These are phyloP conservation scores for Rhinichthys klamathensis DNA, from an alignment of 2,113 vertebrate species.

Conservation along the genomic window DNA sequence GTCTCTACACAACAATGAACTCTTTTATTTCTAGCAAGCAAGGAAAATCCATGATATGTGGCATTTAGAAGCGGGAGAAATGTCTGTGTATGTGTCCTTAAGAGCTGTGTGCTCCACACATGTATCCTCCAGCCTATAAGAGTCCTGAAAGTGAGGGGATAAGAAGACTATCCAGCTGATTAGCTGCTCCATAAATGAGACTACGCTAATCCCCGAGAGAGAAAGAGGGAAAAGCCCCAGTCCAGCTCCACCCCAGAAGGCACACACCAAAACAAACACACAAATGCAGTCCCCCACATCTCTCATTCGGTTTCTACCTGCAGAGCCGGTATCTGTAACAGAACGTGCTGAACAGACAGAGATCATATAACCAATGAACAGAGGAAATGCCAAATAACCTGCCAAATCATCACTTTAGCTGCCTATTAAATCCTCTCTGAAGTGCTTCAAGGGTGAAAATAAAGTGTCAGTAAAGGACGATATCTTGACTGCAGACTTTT, in stretches of 20 bases:
- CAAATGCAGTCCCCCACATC: background rate
- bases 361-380: conserved; percentile 17
- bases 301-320: background rate
- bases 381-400: background rate
- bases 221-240: conserved; percentile 26
- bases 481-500: background rate
- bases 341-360: background rate
- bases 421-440: background rate
- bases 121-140: background rate
- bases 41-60: background rate
- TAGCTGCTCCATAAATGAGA: conserved; percentile 50
- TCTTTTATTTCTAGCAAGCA: background rate
- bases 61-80: background rate
- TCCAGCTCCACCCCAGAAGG: conserved; percentile 24
- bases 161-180: conserved; percentile 44
- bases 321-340: background rate
- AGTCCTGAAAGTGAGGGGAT: conserved; percentile 15
- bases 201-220: conserved; percentile 50
- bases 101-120: background rate
- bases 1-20: background rate
- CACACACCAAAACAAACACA: conserved; percentile 11
- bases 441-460: conserved; percentile 10
- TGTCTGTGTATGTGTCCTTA: background rate
- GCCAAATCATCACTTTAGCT: background rate
- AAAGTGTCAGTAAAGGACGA: background rate